A percentile compares a stretch with the other conserved stretches of the same genome.
Conservation (phyloP, 1,140 invertebrate species). For the Euwallacea fornicatus region DNA sequence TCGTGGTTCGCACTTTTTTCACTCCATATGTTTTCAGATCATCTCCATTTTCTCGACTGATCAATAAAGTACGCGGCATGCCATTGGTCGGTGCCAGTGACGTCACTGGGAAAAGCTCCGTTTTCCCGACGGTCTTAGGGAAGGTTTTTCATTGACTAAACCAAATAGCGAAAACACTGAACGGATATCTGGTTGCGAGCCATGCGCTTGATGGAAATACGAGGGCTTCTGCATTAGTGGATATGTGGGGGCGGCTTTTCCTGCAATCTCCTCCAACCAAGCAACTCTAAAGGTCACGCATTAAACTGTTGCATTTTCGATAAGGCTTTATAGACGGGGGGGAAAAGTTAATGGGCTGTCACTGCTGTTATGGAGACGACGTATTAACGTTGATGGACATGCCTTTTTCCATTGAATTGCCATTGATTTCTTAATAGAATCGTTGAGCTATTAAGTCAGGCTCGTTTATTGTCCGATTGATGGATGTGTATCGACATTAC, state of each 20-base stretch:
- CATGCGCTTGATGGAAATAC: constrained; percentile 22
- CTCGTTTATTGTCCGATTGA: no score
- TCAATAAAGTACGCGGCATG: constrained; percentile 44
- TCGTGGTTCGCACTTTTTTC: constrained; percentile 38
- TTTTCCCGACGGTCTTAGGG: constrained; percentile 22
- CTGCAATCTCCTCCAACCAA: no score
- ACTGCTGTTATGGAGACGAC: no score
- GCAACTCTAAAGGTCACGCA: no score
- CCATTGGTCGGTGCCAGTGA: constrained; percentile 42
- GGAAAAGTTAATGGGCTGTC: no score
- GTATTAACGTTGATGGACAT: no score
- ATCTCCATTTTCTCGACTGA: constrained; percentile 43
- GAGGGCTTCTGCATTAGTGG: constrained; percentile 7
- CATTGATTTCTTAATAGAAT: no score
- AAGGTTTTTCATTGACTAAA: constrained; percentile 37
- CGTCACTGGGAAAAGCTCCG: constrained; percentile 37
- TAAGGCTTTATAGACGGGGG: no score
- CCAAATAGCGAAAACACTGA: constrained; percentile 1
- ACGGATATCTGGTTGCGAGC: not conserved
- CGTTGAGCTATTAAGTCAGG: no score
- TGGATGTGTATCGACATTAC: no score
- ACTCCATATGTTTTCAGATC: constrained; percentile 47
- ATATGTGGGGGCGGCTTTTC: not conserved
- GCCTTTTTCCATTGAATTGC: no score
- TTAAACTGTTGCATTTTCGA: no score